Percentiles rank a stretch among this genome's conserved stretches.
These are phyloP conservation scores for Eclectus roratus DNA, from an alignment of 2,113 vertebrate genomes.

Conservation along the genomic window DNA sequence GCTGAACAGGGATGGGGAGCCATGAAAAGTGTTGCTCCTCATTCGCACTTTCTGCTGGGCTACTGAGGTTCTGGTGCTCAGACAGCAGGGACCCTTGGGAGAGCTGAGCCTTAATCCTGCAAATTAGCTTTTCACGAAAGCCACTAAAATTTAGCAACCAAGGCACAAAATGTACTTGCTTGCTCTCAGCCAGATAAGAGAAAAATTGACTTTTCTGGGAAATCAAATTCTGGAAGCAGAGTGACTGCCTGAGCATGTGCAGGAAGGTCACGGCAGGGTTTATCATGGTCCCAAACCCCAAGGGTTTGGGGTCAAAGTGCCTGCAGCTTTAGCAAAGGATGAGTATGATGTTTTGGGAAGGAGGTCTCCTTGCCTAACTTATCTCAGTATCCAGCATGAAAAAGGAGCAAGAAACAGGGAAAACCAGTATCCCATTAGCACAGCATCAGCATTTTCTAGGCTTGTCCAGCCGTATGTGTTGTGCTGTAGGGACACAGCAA, in stretches of 20 bases:
- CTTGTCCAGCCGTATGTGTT: not conserved
- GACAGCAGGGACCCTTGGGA: not conserved
- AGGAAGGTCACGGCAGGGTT: not conserved
- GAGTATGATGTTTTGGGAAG: not conserved
- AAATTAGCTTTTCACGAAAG: constrained; percentile 45
- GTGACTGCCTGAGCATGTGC: accelerated
- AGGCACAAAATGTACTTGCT: constrained; percentile 21
- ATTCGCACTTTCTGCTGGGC: not conserved
- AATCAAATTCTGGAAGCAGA: not conserved
- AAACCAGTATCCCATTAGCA: not conserved
- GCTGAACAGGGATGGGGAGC: not conserved
- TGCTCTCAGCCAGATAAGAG: constrained; percentile 30
- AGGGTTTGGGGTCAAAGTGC: not conserved
- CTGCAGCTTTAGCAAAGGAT: not conserved
- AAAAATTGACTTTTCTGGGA: constrained; percentile 26
- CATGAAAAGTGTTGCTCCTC: not conserved
- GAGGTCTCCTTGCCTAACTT: not conserved
- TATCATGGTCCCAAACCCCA: not conserved
- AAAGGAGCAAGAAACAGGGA: not conserved
- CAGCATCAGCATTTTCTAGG: not conserved
- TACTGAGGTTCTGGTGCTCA: not conserved
- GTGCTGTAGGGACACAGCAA: not conserved
- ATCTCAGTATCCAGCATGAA: not conserved
- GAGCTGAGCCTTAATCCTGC: constrained; percentile 38
- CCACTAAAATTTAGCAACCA: constrained; percentile 46